Percentiles rank a stretch among this genome's conserved stretches.
These are phyloP conservation scores for Platanista minor DNA, from an alignment of 2,113 vertebrate species.

Conservation along the genomic window DNA sequence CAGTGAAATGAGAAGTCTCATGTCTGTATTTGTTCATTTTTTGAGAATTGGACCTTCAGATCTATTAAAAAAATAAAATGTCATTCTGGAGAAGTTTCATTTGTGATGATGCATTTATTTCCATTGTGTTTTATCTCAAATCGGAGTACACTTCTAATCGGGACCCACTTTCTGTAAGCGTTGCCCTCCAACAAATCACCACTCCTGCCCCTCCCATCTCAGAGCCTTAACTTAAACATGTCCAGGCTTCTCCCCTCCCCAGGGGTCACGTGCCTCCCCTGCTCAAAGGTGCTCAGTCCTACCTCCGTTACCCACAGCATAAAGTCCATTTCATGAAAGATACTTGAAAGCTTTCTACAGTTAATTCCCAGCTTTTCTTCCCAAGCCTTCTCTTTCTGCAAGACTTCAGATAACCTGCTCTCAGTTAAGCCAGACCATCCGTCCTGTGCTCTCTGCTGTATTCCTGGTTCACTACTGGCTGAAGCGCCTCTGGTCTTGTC, in stretches of 20 bases:
- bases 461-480: neutral
- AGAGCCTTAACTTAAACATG: neutral
- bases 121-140: neutral
- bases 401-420: neutral
- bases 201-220: neutral
- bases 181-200: neutral
- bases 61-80: conserved; percentile 1
- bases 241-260: neutral
- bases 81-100: neutral
- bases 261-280: neutral
- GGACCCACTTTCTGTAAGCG: neutral
- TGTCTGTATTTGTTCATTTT: neutral
- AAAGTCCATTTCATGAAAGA: neutral
- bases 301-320: neutral
- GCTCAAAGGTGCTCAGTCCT: neutral
- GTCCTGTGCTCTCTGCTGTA: neutral
- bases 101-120: neutral
- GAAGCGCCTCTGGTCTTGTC: neutral
- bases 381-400: neutral
- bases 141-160: neutral
- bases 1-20: neutral
- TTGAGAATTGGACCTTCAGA: neutral
- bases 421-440: too few species aligned
- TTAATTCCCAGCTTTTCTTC: neutral
- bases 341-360: neutral